Conservation (phyloP, 1,140 invertebrate species). For the Thrips palmi region DNA sequence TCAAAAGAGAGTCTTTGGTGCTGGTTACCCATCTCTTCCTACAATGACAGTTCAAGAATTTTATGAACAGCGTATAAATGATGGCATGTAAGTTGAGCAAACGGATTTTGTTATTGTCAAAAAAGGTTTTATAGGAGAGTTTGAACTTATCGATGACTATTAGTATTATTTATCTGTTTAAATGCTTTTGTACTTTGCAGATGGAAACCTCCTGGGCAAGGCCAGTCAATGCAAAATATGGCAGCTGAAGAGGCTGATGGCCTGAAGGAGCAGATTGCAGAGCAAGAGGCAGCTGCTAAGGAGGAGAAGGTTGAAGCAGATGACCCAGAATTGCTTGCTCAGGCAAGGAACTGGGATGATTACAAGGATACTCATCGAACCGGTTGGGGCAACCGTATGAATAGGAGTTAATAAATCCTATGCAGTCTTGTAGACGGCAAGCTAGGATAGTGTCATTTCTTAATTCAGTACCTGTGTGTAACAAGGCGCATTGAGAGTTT, state of each 20-base stretch:
- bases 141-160: not conserved
- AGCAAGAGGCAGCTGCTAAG: slow-evolving; percentile 33
- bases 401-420: slow-evolving; percentile 65
- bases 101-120: not conserved
- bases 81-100: slow-evolving; percentile 45
- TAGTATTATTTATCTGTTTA: not conserved
- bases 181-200: slow-evolving; percentile 10
- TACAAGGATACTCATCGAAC: slow-evolving; percentile 79
- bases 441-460: too few species aligned
- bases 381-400: slow-evolving; percentile 75
- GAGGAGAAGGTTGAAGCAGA: slow-evolving; percentile 52
- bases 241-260: slow-evolving; percentile 21
- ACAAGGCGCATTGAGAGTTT: too few species aligned
- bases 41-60: slow-evolving; percentile 88
- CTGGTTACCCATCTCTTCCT: slow-evolving; percentile 86
- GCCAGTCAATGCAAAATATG: slow-evolving; percentile 17
- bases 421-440: too few species aligned
- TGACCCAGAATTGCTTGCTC: slow-evolving; percentile 47
- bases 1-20: slow-evolving; percentile 86
- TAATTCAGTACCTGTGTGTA: too few species aligned
- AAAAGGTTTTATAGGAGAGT: not conserved
- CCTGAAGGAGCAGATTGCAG: slow-evolving; percentile 27
- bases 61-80: slow-evolving; percentile 69
- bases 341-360: slow-evolving; percentile 63
- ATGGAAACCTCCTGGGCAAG: slow-evolving; percentile 21